Evolutionary conservation across 2,888 invertebrate genomes (phyloP).

Genomic region (Sesamia inferens): DNA sequence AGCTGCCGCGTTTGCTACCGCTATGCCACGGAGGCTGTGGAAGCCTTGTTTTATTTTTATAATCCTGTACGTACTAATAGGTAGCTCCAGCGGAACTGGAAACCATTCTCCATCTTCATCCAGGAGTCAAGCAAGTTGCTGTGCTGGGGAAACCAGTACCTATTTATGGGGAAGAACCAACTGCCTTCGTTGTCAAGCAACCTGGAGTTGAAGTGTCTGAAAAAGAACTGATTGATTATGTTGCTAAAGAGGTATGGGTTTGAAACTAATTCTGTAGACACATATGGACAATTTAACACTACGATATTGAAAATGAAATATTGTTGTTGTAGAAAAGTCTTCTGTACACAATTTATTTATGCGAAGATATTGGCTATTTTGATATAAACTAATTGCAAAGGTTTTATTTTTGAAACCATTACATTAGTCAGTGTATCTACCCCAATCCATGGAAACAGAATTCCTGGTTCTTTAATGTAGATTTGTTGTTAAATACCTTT

Average conservation of each 20-base stretch:
- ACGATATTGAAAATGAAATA: neutral
- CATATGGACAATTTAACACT: neutral
- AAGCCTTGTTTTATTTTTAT: neutral
- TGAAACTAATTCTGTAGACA: neutral
- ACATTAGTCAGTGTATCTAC: neutral
- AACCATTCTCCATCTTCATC: constrained; percentile 92
- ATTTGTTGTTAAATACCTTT: neutral
- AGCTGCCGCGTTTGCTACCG: too few species aligned
- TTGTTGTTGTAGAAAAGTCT: neutral
- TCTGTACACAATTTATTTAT: neutral
- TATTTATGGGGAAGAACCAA: constrained; percentile 92
- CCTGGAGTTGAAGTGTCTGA: constrained; percentile 86
- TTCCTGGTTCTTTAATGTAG: neutral
- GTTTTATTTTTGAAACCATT: neutral
- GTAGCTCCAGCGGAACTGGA: constrained; percentile 96
- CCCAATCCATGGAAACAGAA: neutral
- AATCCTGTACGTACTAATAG: constrained; percentile 70
- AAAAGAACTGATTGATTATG: constrained; percentile 89
- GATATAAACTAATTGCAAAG: neutral
- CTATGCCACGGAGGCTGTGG: too few species aligned
- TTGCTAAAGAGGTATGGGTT: constrained; percentile 77
- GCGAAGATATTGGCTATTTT: neutral
- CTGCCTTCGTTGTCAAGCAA: constrained; percentile 93
- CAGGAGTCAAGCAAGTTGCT: constrained; percentile 93
- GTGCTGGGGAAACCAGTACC: constrained; percentile 94